These are phyloP conservation scores for Apeira syringaria DNA, from an alignment of 2,888 invertebrate genomes.

Conservation along the genomic window DNA sequence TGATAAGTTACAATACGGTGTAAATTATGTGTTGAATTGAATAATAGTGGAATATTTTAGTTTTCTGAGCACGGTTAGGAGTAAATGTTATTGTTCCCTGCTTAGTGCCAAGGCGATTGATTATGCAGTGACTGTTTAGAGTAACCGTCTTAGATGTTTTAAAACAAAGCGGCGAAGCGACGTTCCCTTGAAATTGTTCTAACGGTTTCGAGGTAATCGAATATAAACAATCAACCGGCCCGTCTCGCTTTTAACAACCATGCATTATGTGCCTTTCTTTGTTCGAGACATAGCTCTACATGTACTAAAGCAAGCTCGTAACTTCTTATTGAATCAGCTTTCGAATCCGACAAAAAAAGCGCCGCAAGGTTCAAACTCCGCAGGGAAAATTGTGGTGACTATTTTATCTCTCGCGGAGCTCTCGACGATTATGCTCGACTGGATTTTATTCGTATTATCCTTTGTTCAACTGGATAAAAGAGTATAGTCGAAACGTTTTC, in stretches of 20 bases:
- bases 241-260: constrained; percentile 34
- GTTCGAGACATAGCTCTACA: constrained; percentile 52
- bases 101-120: constrained; percentile 39
- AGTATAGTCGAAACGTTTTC: constrained; percentile 64
- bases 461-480: constrained; percentile 72
- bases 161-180: constrained; percentile 37
- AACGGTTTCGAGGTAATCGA: constrained; percentile 53
- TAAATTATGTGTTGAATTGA: constrained; percentile 2
- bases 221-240: constrained; percentile 57
- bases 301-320: constrained; percentile 46
- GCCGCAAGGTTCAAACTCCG: constrained; percentile 62
- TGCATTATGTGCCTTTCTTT: constrained; percentile 34
- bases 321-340: constrained; percentile 69
- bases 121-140: constrained; percentile 46
- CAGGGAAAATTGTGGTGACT: constrained; percentile 66
- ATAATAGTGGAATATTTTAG: constrained; percentile 14
- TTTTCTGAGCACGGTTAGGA: constrained; percentile 11
- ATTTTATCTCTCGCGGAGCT: constrained; percentile 63
- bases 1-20: neutral
- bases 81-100: constrained; percentile 36
- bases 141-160: constrained; percentile 45
- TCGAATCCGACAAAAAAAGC: constrained; percentile 57
- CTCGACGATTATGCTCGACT: constrained; percentile 68
- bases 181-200: constrained; percentile 43
- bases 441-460: constrained; percentile 74